A percentile compares a stretch with the other conserved stretches of the same genome.
These are phyloP conservation scores for Axinella damicornis DNA, from an alignment of 37 sponge, comb jelly and placozoan species.

Conservation along the genomic window DNA sequence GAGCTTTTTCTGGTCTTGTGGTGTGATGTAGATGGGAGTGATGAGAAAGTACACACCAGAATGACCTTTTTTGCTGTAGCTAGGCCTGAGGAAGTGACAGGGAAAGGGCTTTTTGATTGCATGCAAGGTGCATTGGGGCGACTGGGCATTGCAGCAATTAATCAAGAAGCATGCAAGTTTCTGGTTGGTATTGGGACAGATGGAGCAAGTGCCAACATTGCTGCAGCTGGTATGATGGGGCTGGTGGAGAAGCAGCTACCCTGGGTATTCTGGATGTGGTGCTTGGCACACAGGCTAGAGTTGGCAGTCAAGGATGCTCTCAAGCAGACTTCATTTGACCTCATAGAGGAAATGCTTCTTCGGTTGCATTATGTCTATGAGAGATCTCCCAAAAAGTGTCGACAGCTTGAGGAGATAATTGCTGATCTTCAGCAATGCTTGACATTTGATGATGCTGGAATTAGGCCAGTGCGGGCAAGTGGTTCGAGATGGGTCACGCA, in stretches of 20 bases:
- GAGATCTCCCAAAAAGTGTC: neutral
- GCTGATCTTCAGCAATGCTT: neutral
- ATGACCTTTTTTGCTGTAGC: conserved; percentile 53
- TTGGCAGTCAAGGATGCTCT: conserved; percentile 58
- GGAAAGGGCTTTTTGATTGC: conserved; percentile 42
- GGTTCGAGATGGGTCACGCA: conserved; percentile 14
- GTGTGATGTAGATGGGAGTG: conserved; percentile 50
- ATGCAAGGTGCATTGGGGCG: conserved; percentile 28
- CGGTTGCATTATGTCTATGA: no score
- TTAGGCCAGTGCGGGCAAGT: neutral
- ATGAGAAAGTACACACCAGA: conserved; percentile 53
- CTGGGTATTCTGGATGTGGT: conserved; percentile 79
- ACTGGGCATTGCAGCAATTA: conserved; percentile 24
- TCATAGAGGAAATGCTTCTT: no score
- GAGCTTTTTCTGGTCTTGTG: conserved; percentile 62
- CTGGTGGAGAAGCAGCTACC: conserved; percentile 29
- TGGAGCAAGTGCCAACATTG: conserved; percentile 64
- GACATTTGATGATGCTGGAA: conserved; percentile 21
- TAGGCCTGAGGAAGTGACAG: conserved; percentile 54
- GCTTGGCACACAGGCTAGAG: conserved; percentile 54
- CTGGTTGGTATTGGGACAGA: conserved; percentile 57
- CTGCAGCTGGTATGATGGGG: conserved; percentile 51
- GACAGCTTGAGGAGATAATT: conserved; percentile 4
- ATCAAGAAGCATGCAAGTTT: conserved; percentile 3
- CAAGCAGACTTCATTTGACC: conserved; percentile 27